Evolutionary conservation across 2,888 invertebrate genomes (phyloP).

Genomic region (Acleris laterana): DNA sequence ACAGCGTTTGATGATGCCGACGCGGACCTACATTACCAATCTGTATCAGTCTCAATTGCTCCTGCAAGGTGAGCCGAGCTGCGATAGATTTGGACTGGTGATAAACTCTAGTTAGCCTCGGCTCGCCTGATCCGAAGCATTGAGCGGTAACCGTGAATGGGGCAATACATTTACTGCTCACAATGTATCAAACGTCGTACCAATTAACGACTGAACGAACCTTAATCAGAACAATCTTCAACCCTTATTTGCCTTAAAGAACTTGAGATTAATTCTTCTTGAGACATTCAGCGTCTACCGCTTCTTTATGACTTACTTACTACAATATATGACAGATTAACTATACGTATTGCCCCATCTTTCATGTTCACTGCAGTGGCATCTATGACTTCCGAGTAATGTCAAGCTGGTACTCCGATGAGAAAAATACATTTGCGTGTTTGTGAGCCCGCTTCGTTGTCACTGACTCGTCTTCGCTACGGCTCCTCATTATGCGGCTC

Average conservation of each 20-base stretch:
- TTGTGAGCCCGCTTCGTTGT: slow-evolving; percentile 59
- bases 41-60: slow-evolving; percentile 32
- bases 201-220: slow-evolving; percentile 14
- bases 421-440: slow-evolving; percentile 9
- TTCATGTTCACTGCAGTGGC: neutral
- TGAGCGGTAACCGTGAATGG: slow-evolving; percentile 20
- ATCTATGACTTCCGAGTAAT: neutral
- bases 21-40: slow-evolving; percentile 33
- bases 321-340: no score
- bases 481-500: slow-evolving; percentile 53
- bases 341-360: neutral
- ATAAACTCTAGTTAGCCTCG: slow-evolving; percentile 35
- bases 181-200: slow-evolving; percentile 15
- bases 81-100: slow-evolving; percentile 28
- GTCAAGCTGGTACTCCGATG: neutral
- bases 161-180: slow-evolving; percentile 22
- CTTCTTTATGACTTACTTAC: no score
- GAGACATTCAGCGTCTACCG: neutral
- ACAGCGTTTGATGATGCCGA: slow-evolving; percentile 49
- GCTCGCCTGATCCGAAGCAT: slow-evolving; percentile 17
- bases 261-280: neutral
- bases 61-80: slow-evolving; percentile 27
- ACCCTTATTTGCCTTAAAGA: neutral
- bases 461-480: slow-evolving; percentile 54
- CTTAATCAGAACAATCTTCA: neutral